phyloP scores from a whole-genome alignment of 92 coral and sea anemone species.

The Ricordea florida region DNA sequence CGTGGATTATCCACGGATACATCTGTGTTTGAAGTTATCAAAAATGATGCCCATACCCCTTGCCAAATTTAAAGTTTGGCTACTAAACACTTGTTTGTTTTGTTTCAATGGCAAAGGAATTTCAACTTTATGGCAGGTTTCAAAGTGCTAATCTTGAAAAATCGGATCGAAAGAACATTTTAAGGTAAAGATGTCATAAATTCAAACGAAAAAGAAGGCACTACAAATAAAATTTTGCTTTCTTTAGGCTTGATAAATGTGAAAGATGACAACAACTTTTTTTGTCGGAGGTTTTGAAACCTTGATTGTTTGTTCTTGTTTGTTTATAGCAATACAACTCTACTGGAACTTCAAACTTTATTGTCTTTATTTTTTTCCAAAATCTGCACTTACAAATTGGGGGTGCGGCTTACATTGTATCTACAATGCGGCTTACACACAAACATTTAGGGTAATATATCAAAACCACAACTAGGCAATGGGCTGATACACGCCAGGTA shows the following conservation, averaged over 20 bases:
- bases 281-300: not conserved
- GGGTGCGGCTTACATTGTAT: conserved; percentile 1
- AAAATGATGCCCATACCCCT: not conserved
- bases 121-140: conserved; percentile 1
- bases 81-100: too few species aligned
- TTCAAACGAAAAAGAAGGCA: not conserved
- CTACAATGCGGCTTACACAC: not conserved
- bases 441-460: not conserved
- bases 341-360: not conserved
- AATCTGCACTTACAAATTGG: not conserved
- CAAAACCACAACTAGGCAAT: too few species aligned
- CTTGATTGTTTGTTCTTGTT: not conserved
- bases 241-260: conserved; percentile 1
- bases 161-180: too few species aligned
- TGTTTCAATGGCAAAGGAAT: not conserved
- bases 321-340: conserved; percentile 1
- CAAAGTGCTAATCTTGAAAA: too few species aligned
- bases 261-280: not conserved
- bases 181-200: not conserved
- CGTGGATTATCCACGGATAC: too few species aligned
- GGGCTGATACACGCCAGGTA: too few species aligned
- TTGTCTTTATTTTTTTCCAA: too few species aligned
- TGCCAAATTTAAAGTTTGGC: not conserved
- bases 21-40: too few species aligned
- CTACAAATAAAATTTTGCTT: conserved; percentile 1